These are phyloP conservation scores for Gorsachius magnificus DNA, from an alignment of 2,797 vertebrate genomes.

Conservation along the genomic window DNA sequence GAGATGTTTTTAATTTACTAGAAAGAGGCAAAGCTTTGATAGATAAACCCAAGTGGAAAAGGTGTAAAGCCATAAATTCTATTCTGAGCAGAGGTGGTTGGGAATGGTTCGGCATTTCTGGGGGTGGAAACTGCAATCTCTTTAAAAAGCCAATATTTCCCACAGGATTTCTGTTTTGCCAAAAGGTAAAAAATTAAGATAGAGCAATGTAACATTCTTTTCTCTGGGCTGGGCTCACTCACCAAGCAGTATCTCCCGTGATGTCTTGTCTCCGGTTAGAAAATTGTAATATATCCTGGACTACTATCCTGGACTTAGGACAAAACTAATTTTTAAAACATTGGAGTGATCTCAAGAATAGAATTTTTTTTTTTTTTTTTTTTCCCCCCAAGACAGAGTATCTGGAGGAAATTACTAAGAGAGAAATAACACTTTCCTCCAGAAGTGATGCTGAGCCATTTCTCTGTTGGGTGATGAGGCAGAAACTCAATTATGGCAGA, in stretches of 20 bases:
- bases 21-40: background rate
- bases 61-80: background rate
- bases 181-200: background rate
- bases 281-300: background rate
- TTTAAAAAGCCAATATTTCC: background rate
- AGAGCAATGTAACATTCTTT: background rate
- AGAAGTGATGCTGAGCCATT: background rate
- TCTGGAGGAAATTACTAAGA: background rate
- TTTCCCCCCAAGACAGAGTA: background rate
- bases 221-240: background rate
- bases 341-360: background rate
- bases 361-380: background rate
- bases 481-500: conserved; percentile 29
- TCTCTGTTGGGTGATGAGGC: background rate
- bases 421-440: background rate
- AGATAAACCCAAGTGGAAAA: background rate
- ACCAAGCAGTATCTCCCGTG: background rate
- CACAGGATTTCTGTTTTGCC: background rate
- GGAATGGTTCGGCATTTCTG: background rate
- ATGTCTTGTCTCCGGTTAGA: background rate
- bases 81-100: background rate
- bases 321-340: background rate
- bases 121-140: background rate
- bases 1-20: background rate
- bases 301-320: background rate